Base-by-base conservation (phyloP, 2,797 vertebrate species). In the Argya squamiceps region DNA sequence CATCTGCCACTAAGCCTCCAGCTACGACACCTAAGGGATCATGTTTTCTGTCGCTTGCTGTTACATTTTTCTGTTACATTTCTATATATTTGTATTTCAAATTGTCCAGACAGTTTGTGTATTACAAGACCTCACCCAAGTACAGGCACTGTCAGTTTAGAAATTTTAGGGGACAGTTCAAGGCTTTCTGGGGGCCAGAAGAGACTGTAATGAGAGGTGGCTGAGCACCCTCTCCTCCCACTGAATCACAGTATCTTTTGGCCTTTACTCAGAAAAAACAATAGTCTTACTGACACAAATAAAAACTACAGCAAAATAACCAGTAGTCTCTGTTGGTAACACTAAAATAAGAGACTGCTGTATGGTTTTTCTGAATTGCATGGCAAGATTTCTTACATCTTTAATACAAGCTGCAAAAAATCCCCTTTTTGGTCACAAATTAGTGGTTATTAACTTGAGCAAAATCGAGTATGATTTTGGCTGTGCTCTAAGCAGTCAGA, bases 1-100 rank as follows among this genome's bases (percentile, higher is more conserved):
- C 95, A 78, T 95, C 96, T 97, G 92, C 96, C 91, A 93, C 93
- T 88, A 89, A 96, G 97, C 96, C 95, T 95, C 64, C 27, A 97
- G 97, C 96, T 84, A 93, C 1, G 0, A 73, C 95, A 91, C 97
- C 92, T 93, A 74, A 88, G 97, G 97, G 97, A 97, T 96, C 93
- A 84, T 44, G 88, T 94, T 88, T 92, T 95, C 96, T 83, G 82
- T 95, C 85, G 24, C 93, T 91, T 82, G 69, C 14, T 88, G 92
- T 88, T 91, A 82, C 23, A 76, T 79, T 94, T 36, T 65, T 46
- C 91, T 94, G 22, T 76, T 44, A 23, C n/a, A 37, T 88, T 92
- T 97, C 86, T 84, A 79, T 89, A 94, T 69, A 83, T 59, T 76
- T 73, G 70, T 76, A 88, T 93, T 96, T 95, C 93, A 75, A 89